A percentile compares a stretch with the other conserved stretches of the same genome.
phyloP scores from a whole-genome alignment of 2,113 vertebrate genomes.

The Pterocles burchelli region DNA sequence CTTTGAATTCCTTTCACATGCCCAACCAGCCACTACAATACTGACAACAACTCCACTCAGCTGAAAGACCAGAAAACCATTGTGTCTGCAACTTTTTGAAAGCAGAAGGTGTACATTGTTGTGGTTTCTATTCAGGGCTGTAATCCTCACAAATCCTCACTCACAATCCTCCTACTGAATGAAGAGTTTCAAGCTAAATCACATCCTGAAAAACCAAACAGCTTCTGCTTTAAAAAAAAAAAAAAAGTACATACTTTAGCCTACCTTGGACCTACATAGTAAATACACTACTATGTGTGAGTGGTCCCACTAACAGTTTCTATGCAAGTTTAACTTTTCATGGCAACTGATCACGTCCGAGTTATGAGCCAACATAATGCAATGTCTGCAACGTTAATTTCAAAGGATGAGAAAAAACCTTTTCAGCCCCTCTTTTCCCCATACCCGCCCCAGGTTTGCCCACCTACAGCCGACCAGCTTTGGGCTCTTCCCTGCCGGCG shows the following conservation, averaged over 20 bases:
- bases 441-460: no score
- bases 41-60: not conserved
- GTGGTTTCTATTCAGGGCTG: not conserved
- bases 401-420: not conserved
- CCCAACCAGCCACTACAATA: not conserved
- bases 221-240: not conserved
- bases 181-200: not conserved
- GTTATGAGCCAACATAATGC: not conserved
- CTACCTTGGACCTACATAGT: not conserved
- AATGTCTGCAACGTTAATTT: fast-evolving
- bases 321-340: not conserved
- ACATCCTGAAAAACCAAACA: not conserved
- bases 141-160: not conserved
- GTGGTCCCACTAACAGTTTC: not conserved
- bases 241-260: not conserved
- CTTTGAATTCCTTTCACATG: not conserved
- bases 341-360: not conserved
- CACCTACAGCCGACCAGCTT: no score
- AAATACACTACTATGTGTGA: not conserved
- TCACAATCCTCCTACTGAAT: not conserved
- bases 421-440: no score
- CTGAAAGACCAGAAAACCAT: not conserved
- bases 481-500: not conserved
- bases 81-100: not conserved
- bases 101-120: not conserved